A percentile compares a stretch with the other conserved stretches of the same genome.
These are phyloP conservation scores for Aporophyla nigra DNA, from an alignment of 2,888 invertebrate species.

Conservation along the genomic window DNA sequence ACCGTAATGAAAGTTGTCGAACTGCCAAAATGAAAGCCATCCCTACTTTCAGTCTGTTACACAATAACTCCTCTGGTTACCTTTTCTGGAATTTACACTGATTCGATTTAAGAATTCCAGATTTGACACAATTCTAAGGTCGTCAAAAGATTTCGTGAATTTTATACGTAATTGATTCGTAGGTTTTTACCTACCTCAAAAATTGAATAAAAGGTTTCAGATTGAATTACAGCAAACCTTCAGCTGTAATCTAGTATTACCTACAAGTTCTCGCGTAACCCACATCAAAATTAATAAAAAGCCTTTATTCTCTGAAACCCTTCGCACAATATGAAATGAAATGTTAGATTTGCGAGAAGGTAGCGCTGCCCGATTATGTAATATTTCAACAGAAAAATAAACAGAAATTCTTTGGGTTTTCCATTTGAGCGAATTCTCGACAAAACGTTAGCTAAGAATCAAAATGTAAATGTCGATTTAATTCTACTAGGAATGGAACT, in stretches of 20 bases:
- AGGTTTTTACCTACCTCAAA: neutral
- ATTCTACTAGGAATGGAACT: slow-evolving; percentile 13
- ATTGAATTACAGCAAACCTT: slow-evolving; percentile 19
- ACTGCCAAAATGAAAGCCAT: neutral
- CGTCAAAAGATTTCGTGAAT: neutral
- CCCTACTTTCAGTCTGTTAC: neutral
- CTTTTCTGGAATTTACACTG: neutral
- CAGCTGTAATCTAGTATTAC: slow-evolving; percentile 31
- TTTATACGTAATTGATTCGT: neutral
- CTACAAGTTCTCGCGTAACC: slow-evolving; percentile 29
- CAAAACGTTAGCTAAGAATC: slow-evolving; percentile 5
- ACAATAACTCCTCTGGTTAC: neutral
- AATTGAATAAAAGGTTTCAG: slow-evolving; percentile 41
- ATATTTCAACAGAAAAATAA: slow-evolving; percentile 9
- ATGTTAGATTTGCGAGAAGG: slow-evolving; percentile 31
- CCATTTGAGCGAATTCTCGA: slow-evolving; percentile 6
- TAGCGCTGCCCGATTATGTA: neutral
- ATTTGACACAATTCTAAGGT: neutral
- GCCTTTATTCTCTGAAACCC: slow-evolving; percentile 20
- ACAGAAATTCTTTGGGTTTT: slow-evolving; percentile 2
- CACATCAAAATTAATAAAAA: slow-evolving; percentile 51
- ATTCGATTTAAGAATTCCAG: neutral
- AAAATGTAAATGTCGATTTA: slow-evolving; percentile 18
- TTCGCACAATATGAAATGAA: slow-evolving; percentile 39
- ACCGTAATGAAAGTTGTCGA: neutral